Evolutionary conservation across 2,888 invertebrate species (phyloP).

Genomic region (Gastracanthus pulcherrimus): DNA sequence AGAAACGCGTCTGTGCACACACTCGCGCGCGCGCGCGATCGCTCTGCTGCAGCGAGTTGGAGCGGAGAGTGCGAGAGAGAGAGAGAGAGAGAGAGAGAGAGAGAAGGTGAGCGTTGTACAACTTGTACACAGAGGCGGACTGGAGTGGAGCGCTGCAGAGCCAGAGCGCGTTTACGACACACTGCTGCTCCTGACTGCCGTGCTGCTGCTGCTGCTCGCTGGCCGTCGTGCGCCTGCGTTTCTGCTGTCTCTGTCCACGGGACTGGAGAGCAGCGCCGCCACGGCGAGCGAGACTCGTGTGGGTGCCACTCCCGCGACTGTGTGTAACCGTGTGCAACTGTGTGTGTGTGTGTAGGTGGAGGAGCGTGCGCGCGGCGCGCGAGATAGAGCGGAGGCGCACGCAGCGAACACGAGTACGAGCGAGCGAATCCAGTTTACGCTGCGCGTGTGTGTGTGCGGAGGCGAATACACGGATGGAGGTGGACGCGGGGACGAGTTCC

Average conservation of each 20-base stretch:
- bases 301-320: slow-evolving; percentile 50
- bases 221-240: background rate
- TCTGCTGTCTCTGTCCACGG: background rate
- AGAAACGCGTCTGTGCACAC: too few species aligned
- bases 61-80: too few species aligned
- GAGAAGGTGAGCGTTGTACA: background rate
- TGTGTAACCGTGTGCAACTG: background rate
- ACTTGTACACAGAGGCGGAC: slow-evolving; percentile 1
- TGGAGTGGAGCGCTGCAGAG: slow-evolving; percentile 10
- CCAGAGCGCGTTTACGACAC: slow-evolving; percentile 49
- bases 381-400: too few species aligned
- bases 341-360: background rate
- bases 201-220: background rate
- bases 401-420: background rate
- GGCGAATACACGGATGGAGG: background rate
- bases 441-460: background rate
- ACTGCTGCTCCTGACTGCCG: background rate
- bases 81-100: background rate
- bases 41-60: too few species aligned
- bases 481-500: too few species aligned
- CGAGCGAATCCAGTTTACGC: background rate
- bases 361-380: background rate
- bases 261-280: slow-evolving; percentile 33
- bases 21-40: too few species aligned
- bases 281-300: slow-evolving; percentile 11